These are phyloP conservation scores for Caenorhabditis latens DNA, from an alignment of 1,140 invertebrate genomes.

Conservation along the genomic window DNA sequence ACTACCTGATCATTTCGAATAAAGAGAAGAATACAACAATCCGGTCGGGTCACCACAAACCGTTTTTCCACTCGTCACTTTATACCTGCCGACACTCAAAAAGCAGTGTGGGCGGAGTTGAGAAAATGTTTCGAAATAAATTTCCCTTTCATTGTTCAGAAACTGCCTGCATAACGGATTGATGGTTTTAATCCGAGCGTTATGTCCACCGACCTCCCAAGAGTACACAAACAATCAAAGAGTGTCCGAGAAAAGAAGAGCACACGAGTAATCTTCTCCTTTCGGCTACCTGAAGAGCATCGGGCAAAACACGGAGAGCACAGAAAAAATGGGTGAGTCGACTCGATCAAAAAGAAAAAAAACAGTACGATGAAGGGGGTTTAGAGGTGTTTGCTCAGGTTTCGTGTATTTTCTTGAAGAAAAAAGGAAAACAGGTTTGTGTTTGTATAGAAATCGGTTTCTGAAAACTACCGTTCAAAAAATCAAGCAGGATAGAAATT, in stretches of 20 bases:
- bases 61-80: background rate
- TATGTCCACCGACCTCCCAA: conserved; percentile 37
- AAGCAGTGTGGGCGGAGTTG: background rate
- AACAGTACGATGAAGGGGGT: background rate
- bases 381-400: conserved; percentile 11
- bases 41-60: background rate
- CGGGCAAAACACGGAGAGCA: conserved; percentile 40
- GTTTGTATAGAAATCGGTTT: background rate
- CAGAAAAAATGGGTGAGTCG: background rate
- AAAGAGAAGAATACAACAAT: background rate
- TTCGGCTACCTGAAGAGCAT: conserved; percentile 29
- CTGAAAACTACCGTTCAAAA: background rate
- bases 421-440: background rate
- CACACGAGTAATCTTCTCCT: conserved; percentile 26
- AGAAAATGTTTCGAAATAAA: conserved; percentile 30
- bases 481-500: background rate
- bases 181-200: conserved; percentile 33
- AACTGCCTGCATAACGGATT: conserved; percentile 54
- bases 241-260: background rate
- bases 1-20: background rate
- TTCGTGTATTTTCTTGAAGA: background rate
- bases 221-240: conserved; percentile 21
- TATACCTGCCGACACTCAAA: background rate
- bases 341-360: background rate
- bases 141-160: conserved; percentile 24